Percentiles rank a stretch among this genome's conserved stretches.
Conservation (phyloP, 2,888 invertebrate genomes). For the Schizaphis graminum region DNA sequence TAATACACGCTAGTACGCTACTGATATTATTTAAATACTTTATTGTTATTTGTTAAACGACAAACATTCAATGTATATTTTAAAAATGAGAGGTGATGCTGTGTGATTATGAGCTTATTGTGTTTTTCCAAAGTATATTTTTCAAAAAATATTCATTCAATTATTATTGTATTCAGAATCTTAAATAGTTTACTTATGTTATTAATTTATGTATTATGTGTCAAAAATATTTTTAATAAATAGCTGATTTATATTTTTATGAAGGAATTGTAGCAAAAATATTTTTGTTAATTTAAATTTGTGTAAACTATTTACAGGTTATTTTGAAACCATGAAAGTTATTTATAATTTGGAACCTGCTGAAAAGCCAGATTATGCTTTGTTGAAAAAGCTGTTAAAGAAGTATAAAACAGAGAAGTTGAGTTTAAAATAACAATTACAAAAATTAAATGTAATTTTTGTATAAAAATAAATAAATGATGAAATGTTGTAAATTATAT, state of each 20-base stretch:
- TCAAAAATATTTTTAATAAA: not conserved
- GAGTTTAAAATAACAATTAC: not conserved
- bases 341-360: conserved; percentile 51
- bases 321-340: conserved; percentile 51
- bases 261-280: not conserved
- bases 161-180: not conserved
- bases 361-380: conserved; percentile 52
- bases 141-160: not conserved
- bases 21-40: not conserved
- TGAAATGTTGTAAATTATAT: not conserved
- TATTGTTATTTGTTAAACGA: not conserved
- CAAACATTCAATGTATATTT: not conserved
- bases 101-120: not conserved
- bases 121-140: not conserved
- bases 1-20: not conserved
- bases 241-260: not conserved
- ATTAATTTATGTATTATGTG: not conserved
- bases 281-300: not conserved
- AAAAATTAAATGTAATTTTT: not conserved
- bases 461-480: not conserved
- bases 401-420: conserved; percentile 46
- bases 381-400: conserved; percentile 46
- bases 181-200: not conserved
- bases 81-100: not conserved
- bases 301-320: conserved; percentile 40